Evolutionary conservation across 2,113 vertebrate species (phyloP).

Genomic region (Etheostoma spectabile): DNA sequence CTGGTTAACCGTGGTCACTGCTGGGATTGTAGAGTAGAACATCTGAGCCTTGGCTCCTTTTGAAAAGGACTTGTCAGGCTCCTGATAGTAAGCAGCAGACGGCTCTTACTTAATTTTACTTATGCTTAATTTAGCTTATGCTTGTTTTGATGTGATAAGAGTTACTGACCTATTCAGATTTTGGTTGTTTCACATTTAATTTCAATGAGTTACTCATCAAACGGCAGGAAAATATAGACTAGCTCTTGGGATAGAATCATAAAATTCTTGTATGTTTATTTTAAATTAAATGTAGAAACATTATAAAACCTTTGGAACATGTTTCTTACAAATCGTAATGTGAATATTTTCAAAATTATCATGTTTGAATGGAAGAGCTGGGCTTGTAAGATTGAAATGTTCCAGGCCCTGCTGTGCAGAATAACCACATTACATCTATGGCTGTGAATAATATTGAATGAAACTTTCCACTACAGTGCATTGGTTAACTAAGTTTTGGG

Average conservation of each 20-base stretch:
- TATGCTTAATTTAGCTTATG: neutral
- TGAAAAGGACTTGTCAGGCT: neutral
- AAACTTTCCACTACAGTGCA: neutral
- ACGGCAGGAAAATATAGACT: neutral
- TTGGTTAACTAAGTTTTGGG: neutral
- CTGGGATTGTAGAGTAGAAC: slow-evolving; percentile 50
- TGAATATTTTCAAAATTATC: neutral
- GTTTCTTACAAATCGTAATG: neutral
- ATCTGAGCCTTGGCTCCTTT: slow-evolving; percentile 17
- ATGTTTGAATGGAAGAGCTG: neutral
- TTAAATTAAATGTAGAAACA: neutral
- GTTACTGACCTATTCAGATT: neutral
- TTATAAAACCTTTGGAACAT: neutral
- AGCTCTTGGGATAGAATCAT: neutral
- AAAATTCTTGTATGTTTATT: neutral
- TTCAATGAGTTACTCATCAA: neutral
- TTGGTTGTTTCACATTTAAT: neutral
- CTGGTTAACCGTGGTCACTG: slow-evolving; percentile 55
- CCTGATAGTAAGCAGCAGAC: neutral
- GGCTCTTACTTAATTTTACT: too few relatives aligned
- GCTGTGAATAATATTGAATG: neutral
- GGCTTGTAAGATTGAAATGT: neutral
- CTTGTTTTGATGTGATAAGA: neutral
- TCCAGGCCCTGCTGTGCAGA: neutral
- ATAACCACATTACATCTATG: neutral